These are phyloP conservation scores for Himantopus leucocephalus DNA, from an alignment of 2,113 vertebrate genomes.

Conservation along the genomic window DNA sequence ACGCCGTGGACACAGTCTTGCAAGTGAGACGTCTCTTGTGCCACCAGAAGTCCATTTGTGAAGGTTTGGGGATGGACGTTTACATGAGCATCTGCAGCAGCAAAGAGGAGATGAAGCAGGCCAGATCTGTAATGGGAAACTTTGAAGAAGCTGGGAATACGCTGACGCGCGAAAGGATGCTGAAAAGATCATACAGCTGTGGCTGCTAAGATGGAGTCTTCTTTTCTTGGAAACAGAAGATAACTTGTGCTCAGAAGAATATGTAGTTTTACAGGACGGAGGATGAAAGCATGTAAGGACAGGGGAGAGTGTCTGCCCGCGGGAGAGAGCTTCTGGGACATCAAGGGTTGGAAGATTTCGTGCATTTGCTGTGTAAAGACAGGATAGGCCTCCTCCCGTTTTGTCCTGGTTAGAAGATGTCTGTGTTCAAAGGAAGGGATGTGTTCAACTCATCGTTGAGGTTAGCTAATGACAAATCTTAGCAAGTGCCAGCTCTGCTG, in stretches of 20 bases:
- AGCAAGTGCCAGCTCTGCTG: not conserved
- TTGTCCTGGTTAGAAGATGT: not conserved
- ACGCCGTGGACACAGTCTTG: rapidly evolving
- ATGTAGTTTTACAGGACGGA: not conserved
- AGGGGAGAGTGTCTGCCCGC: not conserved
- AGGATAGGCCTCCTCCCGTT: not conserved
- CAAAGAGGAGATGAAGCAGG: not conserved
- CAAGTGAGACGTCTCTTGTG: not conserved
- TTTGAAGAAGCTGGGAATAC: not conserved
- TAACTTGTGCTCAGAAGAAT: not conserved
- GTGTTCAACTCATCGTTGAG: not conserved
- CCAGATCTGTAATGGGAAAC: not conserved
- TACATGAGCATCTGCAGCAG: not conserved
- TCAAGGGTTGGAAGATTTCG: not conserved
- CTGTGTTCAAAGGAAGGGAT: not conserved
- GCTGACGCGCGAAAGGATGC: rapidly evolving
- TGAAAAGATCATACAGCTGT: not conserved
- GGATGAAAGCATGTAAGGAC: not conserved
- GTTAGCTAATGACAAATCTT: conserved; percentile 16
- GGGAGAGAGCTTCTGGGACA: not conserved
- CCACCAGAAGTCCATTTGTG: not conserved
- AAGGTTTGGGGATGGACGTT: not conserved
- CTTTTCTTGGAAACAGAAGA: not conserved
- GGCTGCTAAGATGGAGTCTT: not conserved
- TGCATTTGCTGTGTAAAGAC: not conserved